Evolutionary conservation across 2,888 invertebrate species (phyloP).

Genomic region (Phyllotreta cruciferae): DNA sequence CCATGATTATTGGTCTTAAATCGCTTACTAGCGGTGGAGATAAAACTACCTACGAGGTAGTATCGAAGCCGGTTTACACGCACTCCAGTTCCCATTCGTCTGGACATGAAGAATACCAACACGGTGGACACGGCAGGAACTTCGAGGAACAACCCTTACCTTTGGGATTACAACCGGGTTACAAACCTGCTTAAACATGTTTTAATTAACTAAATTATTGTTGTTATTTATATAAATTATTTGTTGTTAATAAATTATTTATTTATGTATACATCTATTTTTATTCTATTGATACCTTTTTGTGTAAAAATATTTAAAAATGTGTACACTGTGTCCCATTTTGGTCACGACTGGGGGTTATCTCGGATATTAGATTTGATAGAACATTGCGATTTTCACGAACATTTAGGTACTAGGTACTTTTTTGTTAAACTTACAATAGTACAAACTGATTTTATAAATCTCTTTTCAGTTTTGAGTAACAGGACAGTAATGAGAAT

Average conservation of each 20-base stretch:
- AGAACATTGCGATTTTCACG: too few relatives aligned
- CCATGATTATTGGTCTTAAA: conserved; percentile 79
- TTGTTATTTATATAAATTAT: conserved; percentile 34
- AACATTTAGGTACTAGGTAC: too few relatives aligned
- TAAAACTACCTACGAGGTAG: conserved; percentile 80
- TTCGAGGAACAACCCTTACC: conserved; percentile 58
- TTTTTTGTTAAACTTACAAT: too few relatives aligned
- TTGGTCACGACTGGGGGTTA: too few relatives aligned
- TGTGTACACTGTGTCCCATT: too few relatives aligned
- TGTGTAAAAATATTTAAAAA: too few relatives aligned
- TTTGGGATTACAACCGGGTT: conserved; percentile 60
- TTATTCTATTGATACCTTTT: too few relatives aligned
- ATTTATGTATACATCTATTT: neutral
- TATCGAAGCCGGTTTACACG: conserved; percentile 55
- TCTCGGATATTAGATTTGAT: too few relatives aligned
- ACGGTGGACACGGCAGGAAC: conserved; percentile 65
- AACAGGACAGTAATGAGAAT: too few relatives aligned
- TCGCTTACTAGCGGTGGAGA: conserved; percentile 71
- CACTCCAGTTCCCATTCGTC: conserved; percentile 65
- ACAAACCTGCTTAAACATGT: conserved; percentile 69
- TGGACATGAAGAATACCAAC: conserved; percentile 67
- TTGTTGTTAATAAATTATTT: conserved; percentile 30
- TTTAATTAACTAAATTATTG: conserved; percentile 18
- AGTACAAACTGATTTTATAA: too few relatives aligned
- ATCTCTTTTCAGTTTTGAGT: too few relatives aligned